Conservation (phyloP, 1,140 invertebrate species). For the Acyrthosiphon pisum region DNA sequence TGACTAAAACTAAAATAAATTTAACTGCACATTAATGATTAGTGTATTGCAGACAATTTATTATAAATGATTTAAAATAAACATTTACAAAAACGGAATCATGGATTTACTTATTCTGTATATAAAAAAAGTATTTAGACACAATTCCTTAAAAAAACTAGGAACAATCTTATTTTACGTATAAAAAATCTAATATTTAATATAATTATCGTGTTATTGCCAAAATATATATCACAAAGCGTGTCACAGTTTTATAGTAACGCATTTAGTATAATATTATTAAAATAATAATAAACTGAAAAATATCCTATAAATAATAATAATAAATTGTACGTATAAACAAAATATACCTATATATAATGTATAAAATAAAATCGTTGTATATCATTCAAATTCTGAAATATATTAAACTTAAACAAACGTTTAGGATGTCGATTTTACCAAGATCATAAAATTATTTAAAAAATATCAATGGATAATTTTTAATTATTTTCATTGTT, state of each 20-base stretch:
- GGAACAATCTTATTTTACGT: slow-evolving; percentile 38
- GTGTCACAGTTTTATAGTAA: not conserved
- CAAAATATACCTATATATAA: not conserved
- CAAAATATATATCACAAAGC: slow-evolving; percentile 45
- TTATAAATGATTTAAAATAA: not conserved
- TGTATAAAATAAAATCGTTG: not conserved
- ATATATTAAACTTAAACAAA: not conserved
- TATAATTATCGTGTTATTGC: not conserved
- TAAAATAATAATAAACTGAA: not conserved
- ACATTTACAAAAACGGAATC: not conserved
- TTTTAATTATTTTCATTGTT: slow-evolving; percentile 43
- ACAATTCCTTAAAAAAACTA: slow-evolving; percentile 31
- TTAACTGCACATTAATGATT: not conserved
- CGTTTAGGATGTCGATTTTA: slow-evolving; percentile 40
- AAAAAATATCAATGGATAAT: slow-evolving; percentile 28
- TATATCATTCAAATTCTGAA: not conserved
- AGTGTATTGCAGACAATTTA: not conserved
- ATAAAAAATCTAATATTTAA: slow-evolving; percentile 15
- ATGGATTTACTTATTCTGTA: not conserved
- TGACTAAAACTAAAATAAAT: not conserved
- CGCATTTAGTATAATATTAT: not conserved
- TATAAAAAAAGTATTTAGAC: not conserved
- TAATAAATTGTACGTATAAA: not conserved
- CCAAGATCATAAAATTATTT: slow-evolving; percentile 51
- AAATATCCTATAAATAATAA: slow-evolving; percentile 3